These are phyloP conservation scores for Sialis fuliginosa DNA, from an alignment of 2,888 invertebrate genomes.

Conservation along the genomic window DNA sequence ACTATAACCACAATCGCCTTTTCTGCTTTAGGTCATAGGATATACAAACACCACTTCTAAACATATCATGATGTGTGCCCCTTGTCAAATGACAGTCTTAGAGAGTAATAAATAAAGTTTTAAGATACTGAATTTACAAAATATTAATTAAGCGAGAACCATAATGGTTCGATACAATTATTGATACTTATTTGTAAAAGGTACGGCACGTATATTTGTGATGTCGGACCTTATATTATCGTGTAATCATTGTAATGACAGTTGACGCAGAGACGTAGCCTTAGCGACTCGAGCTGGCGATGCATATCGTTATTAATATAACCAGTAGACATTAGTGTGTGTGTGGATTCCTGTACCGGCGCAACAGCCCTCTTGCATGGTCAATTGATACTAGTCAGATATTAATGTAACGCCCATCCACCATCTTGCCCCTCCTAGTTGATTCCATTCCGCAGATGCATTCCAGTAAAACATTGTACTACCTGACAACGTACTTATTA, in stretches of 20 bases:
- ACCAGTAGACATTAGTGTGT: conserved; percentile 21
- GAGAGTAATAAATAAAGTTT: conserved; percentile 29
- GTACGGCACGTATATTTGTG: conserved; percentile 2
- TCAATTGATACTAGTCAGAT: conserved; percentile 28
- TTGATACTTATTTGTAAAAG: conserved; percentile 1
- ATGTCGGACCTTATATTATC: not conserved
- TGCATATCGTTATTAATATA: conserved; percentile 26
- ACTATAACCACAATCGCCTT: conserved; percentile 32
- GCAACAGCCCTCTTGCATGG: conserved; percentile 1
- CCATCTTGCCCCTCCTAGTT: conserved; percentile 24
- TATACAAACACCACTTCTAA: conserved; percentile 49
- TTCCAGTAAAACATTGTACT: conserved; percentile 31
- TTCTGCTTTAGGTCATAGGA: conserved; percentile 32
- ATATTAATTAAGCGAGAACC: conserved; percentile 2
- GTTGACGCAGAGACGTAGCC: conserved; percentile 17
- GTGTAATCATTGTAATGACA: conserved; percentile 3
- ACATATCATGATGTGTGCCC: conserved; percentile 68
- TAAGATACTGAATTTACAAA: conserved; percentile 27
- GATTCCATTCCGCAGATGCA: conserved; percentile 25
- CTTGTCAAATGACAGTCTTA: conserved; percentile 42
- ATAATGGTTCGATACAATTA: conserved; percentile 2
- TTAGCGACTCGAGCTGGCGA: conserved; percentile 21
- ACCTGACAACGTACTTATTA: conserved; percentile 38
- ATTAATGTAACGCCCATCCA: conserved; percentile 25
- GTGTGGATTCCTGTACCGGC: conserved; percentile 26